phyloP scores from a whole-genome alignment of 2,113 vertebrate genomes.

The Atlantisia rogersi region DNA sequence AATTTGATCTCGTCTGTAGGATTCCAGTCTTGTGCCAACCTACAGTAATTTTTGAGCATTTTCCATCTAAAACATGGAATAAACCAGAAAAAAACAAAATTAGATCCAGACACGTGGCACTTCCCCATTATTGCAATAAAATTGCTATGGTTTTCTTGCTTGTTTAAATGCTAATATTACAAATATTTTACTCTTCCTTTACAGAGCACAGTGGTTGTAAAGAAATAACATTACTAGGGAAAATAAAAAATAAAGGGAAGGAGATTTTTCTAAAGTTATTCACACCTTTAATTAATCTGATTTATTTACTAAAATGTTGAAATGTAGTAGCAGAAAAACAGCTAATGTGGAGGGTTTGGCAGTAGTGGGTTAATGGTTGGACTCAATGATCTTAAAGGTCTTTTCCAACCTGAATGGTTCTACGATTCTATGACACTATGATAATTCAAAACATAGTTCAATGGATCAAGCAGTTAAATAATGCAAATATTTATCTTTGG shows the following conservation, averaged over 20 bases:
- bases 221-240: not conserved
- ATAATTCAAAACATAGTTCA: not conserved
- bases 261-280: not conserved
- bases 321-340: not conserved
- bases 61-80: not conserved
- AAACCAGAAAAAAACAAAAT: not conserved
- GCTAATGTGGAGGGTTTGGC: not conserved
- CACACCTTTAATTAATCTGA: not conserved
- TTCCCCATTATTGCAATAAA: not conserved
- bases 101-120: not conserved
- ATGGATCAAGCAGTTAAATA: not conserved
- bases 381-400: too few relatives aligned
- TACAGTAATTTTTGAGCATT: not conserved
- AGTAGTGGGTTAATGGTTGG: too few relatives aligned
- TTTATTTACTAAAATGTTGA: not conserved
- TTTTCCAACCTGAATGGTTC: too few relatives aligned
- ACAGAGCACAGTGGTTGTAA: not conserved
- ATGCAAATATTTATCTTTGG: not conserved
- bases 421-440: too few relatives aligned
- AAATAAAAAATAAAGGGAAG: fast-evolving
- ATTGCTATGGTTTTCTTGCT: fast-evolving
- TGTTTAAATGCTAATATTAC: not conserved
- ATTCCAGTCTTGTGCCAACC: not conserved
- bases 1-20: not conserved
- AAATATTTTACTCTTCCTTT: not conserved